phyloP scores from a whole-genome alignment of 2,888 invertebrate species.

The Maniola hyperantus region DNA sequence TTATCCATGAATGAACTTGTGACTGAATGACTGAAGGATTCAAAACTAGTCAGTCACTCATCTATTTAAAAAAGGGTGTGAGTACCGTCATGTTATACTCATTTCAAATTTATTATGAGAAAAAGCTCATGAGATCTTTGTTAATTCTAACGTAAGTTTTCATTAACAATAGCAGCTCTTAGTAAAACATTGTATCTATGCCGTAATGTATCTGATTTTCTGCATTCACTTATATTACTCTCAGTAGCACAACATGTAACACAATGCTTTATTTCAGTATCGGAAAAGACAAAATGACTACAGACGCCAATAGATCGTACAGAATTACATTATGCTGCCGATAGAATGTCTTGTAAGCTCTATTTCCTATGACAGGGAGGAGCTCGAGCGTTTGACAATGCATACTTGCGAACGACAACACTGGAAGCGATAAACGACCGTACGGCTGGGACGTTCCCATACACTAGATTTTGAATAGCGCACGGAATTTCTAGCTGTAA shows the following conservation, averaged over 20 bases:
- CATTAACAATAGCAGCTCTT: background rate
- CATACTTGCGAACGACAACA: constrained; percentile 39
- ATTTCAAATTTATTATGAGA: no score
- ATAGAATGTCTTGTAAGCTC: constrained; percentile 36
- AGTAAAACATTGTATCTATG: background rate
- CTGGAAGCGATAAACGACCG: constrained; percentile 35
- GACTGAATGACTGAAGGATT: no score
- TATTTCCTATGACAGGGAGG: constrained; percentile 31
- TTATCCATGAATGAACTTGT: no score
- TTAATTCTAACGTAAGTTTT: no score
- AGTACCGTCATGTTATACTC: no score
- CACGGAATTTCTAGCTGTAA: constrained; percentile 23
- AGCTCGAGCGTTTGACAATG: constrained; percentile 36
- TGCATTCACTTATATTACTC: background rate
- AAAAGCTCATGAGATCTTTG: no score
- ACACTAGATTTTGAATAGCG: constrained; percentile 22
- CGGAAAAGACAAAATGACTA: constrained; percentile 27
- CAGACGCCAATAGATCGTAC: constrained; percentile 23
- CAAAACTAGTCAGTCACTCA: no score
- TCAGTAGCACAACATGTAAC: constrained; percentile 1
- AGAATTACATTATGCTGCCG: constrained; percentile 25
- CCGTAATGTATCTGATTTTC: background rate
- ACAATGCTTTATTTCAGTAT: constrained; percentile 16
- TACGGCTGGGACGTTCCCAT: constrained; percentile 19
- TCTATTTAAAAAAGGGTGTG: no score